These are phyloP conservation scores for Phengaris alcon DNA, from an alignment of 2,888 invertebrate species.

Conservation along the genomic window DNA sequence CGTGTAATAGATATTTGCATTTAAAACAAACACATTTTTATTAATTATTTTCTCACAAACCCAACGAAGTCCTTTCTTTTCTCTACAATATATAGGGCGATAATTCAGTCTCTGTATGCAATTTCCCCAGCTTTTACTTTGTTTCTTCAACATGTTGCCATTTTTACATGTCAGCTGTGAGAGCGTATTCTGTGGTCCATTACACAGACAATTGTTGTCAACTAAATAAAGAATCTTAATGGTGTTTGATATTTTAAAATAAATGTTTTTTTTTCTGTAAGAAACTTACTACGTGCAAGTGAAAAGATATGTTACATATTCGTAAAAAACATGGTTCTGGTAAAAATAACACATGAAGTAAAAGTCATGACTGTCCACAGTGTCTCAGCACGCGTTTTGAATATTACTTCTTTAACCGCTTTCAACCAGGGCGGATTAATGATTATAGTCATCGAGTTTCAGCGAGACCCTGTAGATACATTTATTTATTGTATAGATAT, in stretches of 20 bases:
- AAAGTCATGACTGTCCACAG: too few relatives aligned
- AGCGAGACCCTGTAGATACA: neutral
- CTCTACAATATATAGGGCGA: constrained; percentile 9
- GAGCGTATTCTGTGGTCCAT: neutral
- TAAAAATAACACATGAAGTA: too few relatives aligned
- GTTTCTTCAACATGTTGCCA: constrained; percentile 2
- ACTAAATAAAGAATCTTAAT: neutral
- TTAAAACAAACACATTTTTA: neutral
- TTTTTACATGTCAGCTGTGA: constrained; percentile 7
- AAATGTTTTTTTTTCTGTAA: too few relatives aligned
- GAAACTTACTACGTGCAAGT: too few relatives aligned
- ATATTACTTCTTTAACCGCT: too few relatives aligned
- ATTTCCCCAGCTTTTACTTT: neutral
- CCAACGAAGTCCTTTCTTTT: neutral
- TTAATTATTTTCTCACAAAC: neutral
- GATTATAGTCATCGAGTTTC: too few relatives aligned
- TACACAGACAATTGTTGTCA: neutral
- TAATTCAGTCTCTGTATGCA: constrained; percentile 15
- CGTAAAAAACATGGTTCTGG: too few relatives aligned
- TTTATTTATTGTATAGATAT: neutral
- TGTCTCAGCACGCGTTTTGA: too few relatives aligned
- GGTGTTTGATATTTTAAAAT: neutral
- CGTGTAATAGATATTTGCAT: neutral
- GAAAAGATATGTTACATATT: too few relatives aligned
- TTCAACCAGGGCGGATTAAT: too few relatives aligned